phyloP scores from a whole-genome alignment of 1,140 invertebrate species.

The Lasioglossum baleicum region DNA sequence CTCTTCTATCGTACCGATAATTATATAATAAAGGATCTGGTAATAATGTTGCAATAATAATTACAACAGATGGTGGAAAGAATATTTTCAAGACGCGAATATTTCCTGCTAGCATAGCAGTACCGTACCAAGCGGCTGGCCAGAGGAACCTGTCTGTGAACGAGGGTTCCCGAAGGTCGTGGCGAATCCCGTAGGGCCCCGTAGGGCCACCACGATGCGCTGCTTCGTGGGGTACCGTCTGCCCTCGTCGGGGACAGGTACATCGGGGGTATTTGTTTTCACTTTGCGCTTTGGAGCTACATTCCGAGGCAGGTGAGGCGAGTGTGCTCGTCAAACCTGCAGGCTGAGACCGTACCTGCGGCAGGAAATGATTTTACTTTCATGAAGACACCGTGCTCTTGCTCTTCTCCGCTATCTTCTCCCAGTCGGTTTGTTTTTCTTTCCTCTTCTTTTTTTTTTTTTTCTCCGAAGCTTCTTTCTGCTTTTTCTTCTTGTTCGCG shows the following conservation, averaged over 20 bases:
- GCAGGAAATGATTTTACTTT: constrained; percentile 40
- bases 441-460: no score
- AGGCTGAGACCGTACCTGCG: constrained; percentile 4
- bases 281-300: constrained; percentile 53
- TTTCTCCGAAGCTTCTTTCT: no score
- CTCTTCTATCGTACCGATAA: no score
- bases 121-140: no score
- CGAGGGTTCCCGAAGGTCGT: constrained; percentile 53
- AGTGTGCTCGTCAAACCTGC: constrained; percentile 42
- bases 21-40: no score
- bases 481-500: no score
- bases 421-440: constrained; percentile 8
- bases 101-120: no score
- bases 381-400: constrained; percentile 21
- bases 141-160: constrained; percentile 61
- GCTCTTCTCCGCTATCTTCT: neutral
- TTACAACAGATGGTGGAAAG: no score
- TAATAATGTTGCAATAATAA: no score
- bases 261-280: constrained; percentile 71
- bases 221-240: constrained; percentile 49
- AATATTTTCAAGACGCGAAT: no score
- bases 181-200: constrained; percentile 39
- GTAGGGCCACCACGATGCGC: constrained; percentile 19
- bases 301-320: constrained; percentile 62
- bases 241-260: constrained; percentile 63